A percentile compares a stretch with the other conserved stretches of the same genome.
These are phyloP conservation scores for Epizoanthus fatuus DNA, from an alignment of 92 coral and sea anemone genomes.

Conservation along the genomic window DNA sequence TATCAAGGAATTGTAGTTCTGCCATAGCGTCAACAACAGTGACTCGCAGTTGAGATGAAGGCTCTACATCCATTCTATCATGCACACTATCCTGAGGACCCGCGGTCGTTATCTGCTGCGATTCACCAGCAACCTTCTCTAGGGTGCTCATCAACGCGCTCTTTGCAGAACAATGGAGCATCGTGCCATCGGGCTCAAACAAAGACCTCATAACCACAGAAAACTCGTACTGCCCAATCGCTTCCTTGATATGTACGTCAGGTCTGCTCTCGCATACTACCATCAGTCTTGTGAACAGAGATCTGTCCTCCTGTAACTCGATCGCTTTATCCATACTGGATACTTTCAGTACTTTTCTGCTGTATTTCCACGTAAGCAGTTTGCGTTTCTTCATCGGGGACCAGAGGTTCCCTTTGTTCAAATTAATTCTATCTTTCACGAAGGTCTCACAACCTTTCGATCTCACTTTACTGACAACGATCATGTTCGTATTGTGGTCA, in stretches of 20 bases:
- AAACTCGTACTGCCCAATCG: conserved; percentile 50
- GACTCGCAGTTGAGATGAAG: not conserved
- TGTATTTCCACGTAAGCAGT: not conserved
- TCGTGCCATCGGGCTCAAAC: no score
- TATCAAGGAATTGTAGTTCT: conserved; percentile 55
- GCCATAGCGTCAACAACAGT: conserved; percentile 70
- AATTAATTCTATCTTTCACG: not conserved
- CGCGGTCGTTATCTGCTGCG: not conserved
- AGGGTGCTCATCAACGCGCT: no score
- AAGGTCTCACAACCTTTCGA: not conserved
- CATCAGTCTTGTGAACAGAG: not conserved
- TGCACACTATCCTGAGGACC: no score
- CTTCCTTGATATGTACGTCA: conserved; percentile 23
- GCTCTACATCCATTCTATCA: no score
- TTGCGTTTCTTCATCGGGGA: no score
- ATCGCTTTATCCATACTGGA: conserved; percentile 25
- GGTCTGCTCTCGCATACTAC: conserved; percentile 16
- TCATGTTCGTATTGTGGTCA: no score
- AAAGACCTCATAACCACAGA: conserved; percentile 3
- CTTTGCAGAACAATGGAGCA: no score
- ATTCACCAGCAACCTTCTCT: no score
- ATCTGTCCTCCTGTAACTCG: conserved; percentile 20
- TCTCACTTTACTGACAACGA: no score
- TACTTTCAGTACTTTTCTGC: no score
- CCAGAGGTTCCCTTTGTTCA: no score